A percentile compares a stretch with the other conserved stretches of the same genome.
Conservation (phyloP, 2,797 vertebrate species). For the Pogoniulus pusillus region DNA sequence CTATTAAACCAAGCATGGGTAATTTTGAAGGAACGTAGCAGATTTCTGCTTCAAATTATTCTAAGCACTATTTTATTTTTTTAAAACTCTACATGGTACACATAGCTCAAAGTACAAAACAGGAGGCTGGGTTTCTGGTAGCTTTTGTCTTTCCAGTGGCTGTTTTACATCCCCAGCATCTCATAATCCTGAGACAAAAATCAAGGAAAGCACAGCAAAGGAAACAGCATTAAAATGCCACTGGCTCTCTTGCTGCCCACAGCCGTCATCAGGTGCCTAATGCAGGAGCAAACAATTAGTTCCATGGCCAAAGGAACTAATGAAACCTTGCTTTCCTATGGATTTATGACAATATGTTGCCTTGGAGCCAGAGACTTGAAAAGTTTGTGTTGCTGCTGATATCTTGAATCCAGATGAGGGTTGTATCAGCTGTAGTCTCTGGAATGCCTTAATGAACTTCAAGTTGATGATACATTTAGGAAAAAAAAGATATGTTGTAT, state of each 20-base stretch:
- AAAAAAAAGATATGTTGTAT: neutral
- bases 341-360: constrained; percentile 26
- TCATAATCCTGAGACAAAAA: constrained; percentile 48
- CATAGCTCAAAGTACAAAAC: constrained; percentile 38
- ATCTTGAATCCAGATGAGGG: constrained; percentile 39
- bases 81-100: neutral
- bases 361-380: constrained; percentile 35
- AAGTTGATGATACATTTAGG: neutral
- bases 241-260: constrained; percentile 30
- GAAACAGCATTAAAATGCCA: constrained; percentile 31
- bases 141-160: constrained; percentile 21
- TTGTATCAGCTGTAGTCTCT: constrained; percentile 20
- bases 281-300: constrained; percentile 25
- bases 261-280: constrained; percentile 16
- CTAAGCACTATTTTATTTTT: constrained; percentile 40
- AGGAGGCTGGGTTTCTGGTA: constrained; percentile 53
- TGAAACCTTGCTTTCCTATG: constrained; percentile 53
- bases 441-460: constrained; percentile 34
- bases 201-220: constrained; percentile 11
- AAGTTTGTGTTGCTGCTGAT: constrained; percentile 30
- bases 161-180: constrained; percentile 48
- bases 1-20: constrained; percentile 66
- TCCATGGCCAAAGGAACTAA: constrained; percentile 30
- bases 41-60: constrained; percentile 67
- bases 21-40: constrained; percentile 64